Evolutionary conservation across 2,797 vertebrate genomes (phyloP).

Genomic region (Parotocinclus haroldoi): DNA sequence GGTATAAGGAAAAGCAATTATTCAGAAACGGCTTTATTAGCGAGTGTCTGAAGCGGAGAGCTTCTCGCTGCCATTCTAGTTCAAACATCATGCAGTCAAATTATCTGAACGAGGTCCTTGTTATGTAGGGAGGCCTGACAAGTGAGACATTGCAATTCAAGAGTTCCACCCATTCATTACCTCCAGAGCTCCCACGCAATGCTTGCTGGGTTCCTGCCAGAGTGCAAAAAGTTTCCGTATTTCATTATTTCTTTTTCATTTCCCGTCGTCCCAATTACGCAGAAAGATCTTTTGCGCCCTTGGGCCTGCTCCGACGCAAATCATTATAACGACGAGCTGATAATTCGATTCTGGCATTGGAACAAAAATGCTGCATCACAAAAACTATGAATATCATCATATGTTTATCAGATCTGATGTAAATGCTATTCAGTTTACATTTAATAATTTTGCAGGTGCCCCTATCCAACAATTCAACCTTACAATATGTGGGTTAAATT

Average conservation of each 20-base stretch:
- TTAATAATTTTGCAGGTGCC: no score
- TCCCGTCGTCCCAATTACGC: neutral
- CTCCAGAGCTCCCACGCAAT: slow-evolving; percentile 1
- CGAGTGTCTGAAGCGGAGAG: slow-evolving; percentile 1
- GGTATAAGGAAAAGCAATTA: slow-evolving; percentile 10
- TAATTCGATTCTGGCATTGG: no score
- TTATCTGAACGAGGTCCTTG: slow-evolving; percentile 7
- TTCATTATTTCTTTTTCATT: neutral
- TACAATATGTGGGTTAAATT: no score
- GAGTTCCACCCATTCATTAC: slow-evolving; percentile 28
- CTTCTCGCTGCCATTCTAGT: slow-evolving; percentile 9
- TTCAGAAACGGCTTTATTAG: slow-evolving; percentile 19
- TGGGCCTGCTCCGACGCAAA: no score
- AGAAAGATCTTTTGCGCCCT: neutral
- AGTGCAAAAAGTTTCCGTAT: neutral
- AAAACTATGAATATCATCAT: no score
- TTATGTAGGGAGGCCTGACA: slow-evolving; percentile 4
- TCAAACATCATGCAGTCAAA: slow-evolving; percentile 28
- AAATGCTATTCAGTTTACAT: no score
- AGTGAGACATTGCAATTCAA: slow-evolving; percentile 34
- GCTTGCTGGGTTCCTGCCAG: slow-evolving; percentile 10
- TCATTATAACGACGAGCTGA: no score
- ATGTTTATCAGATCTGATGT: no score
- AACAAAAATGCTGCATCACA: no score
- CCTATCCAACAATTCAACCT: no score